Percentiles rank a stretch among this genome's conserved stretches.
These are phyloP conservation scores for Sisor rabdophorus DNA, from an alignment of 2,113 vertebrate species.

Conservation along the genomic window DNA sequence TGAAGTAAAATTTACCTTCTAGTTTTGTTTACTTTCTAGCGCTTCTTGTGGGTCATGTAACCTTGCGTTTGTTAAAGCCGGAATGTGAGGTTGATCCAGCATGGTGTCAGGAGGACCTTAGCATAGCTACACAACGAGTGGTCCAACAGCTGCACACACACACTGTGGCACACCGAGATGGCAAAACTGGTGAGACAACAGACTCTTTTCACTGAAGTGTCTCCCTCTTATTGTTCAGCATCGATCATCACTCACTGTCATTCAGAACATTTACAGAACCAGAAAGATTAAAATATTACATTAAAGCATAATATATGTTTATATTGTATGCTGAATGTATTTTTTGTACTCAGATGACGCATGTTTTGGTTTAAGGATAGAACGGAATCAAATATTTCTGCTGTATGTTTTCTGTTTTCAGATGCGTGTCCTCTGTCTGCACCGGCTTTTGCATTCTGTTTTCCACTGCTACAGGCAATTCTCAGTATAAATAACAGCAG, in stretches of 20 bases:
- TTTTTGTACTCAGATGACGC: not conserved
- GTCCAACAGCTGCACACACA: conserved; percentile 77
- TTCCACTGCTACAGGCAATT: conserved; percentile 86
- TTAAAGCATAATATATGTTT: too few relatives aligned
- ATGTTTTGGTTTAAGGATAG: not conserved
- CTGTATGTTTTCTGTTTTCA: conserved; percentile 23
- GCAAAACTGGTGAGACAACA: conserved; percentile 71
- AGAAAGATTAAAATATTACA: too few relatives aligned
- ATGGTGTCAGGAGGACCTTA: conserved; percentile 88
- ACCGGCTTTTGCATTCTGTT: conserved; percentile 81
- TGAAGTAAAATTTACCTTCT: not conserved
- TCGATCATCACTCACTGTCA: too few relatives aligned
- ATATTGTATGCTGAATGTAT: not conserved
- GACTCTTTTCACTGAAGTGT: not conserved
- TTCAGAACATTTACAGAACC: too few relatives aligned
- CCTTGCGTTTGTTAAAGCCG: conserved; percentile 87
- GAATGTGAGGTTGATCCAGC: conserved; percentile 84
- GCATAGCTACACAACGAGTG: conserved; percentile 77
- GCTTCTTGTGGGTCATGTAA: conserved; percentile 85
- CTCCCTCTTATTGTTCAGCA: too few relatives aligned
- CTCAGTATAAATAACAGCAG: conserved; percentile 76
- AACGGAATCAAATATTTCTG: not conserved
- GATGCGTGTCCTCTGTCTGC: conserved; percentile 62
- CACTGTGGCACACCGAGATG: conserved; percentile 73
- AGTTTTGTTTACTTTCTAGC: conserved; percentile 63